A percentile compares a stretch with the other conserved stretches of the same genome.
These are phyloP conservation scores for Ascidia mentula DNA, from an alignment of 23 tunicate species.

Conservation along the genomic window DNA sequence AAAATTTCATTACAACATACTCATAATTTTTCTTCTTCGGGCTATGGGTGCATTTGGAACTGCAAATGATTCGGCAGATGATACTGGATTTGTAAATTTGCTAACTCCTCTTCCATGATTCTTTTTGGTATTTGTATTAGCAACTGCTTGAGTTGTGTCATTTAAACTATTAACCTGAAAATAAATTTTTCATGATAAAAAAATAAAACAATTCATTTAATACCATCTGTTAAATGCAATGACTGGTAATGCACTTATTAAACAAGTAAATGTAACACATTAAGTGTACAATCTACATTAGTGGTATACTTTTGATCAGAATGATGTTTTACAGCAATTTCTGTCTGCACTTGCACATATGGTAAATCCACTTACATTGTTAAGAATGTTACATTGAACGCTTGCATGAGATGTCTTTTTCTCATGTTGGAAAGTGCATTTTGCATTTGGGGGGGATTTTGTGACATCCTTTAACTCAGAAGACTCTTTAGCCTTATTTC, in stretches of 20 bases:
- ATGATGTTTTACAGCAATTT: not conserved
- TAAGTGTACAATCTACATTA: no score
- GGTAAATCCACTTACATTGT: not conserved
- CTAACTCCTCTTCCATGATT: conserved; percentile 22
- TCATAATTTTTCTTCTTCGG: conserved; percentile 2
- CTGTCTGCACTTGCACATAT: not conserved
- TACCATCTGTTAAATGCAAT: no score
- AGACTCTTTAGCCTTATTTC: not conserved
- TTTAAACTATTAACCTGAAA: not conserved
- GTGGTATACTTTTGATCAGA: not conserved
- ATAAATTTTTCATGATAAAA: no score
- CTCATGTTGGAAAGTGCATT: not conserved
- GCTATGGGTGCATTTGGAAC: conserved; percentile 37
- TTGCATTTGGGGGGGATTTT: not conserved
- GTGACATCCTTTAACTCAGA: not conserved
- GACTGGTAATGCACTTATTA: no score
- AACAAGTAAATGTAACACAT: no score
- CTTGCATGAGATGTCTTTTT: conserved; percentile 17
- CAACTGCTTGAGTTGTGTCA: not conserved
- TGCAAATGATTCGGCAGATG: conserved; percentile 34
- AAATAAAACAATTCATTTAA: no score
- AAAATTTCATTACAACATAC: conserved; percentile 16
- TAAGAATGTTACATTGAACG: conserved; percentile 28
- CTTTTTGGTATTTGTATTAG: not conserved
- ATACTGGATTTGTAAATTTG: conserved; percentile 4